Conservation (phyloP, 2,113 vertebrate species). For the Oncorhynchus keta region DNA sequence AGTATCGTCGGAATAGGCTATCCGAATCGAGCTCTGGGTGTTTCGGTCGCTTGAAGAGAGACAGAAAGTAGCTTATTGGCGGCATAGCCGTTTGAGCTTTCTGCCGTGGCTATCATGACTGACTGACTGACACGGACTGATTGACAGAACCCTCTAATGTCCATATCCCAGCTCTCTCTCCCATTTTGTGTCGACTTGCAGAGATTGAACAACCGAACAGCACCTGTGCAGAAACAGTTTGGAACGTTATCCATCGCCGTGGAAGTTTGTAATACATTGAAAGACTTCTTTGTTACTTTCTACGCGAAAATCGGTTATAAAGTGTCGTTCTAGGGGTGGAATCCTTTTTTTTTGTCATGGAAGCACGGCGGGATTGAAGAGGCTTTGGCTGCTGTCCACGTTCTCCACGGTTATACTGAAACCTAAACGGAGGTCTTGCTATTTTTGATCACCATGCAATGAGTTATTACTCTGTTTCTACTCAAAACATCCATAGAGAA, state of each 20-base stretch:
- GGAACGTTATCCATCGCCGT: conserved; percentile 25
- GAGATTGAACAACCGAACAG: conserved; percentile 59
- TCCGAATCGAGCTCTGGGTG: conserved; percentile 7
- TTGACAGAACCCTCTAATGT: conserved; percentile 82
- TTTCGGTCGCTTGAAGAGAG: conserved; percentile 58
- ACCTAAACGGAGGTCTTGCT: conserved; percentile 53
- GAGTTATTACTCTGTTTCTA: conserved; percentile 37
- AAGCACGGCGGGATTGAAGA: conserved; percentile 68
- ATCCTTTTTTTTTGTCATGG: conserved; percentile 36
- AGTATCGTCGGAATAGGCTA: conserved; percentile 47
- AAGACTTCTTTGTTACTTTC: conserved; percentile 32
- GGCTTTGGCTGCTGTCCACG: conserved; percentile 64
- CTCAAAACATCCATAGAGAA: neutral
- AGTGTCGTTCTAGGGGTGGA: conserved; percentile 27
- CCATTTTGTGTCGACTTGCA: conserved; percentile 63
- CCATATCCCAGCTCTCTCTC: conserved; percentile 74
- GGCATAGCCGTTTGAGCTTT: conserved; percentile 74
- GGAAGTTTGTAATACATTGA: conserved; percentile 32
- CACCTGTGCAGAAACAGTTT: conserved; percentile 49
- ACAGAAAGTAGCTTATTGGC: neutral
- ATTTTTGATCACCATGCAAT: conserved; percentile 40
- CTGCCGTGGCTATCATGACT: conserved; percentile 50
- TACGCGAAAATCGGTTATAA: conserved; percentile 29
- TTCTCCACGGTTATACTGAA: conserved; percentile 49
- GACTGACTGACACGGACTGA: conserved; percentile 70